Evolutionary conservation across 2,113 vertebrate genomes (phyloP).

Genomic region (Potamarius usumacintae): DNA sequence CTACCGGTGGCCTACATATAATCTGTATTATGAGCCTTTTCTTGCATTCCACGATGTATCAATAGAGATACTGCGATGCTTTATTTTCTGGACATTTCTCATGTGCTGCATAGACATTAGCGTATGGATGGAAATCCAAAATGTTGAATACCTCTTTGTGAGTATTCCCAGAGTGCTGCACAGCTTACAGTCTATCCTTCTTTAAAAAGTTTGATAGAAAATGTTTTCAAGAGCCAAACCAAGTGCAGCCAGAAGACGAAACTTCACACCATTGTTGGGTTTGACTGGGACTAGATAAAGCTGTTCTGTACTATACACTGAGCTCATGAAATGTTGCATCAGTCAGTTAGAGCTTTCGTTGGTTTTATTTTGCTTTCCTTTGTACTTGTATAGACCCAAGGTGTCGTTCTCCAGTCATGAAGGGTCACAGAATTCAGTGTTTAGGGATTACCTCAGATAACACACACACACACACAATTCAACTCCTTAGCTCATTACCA

Average conservation of each 20-base stretch:
- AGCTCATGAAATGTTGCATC: neutral
- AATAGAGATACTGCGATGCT: conserved; percentile 56
- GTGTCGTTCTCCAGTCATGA: neutral
- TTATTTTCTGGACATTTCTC: conserved; percentile 69
- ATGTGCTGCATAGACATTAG: conserved; percentile 36
- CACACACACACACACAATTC: neutral
- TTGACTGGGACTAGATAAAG: conserved; percentile 1
- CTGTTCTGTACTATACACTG: conserved; percentile 16
- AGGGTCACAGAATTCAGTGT: neutral
- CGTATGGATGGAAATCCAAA: conserved; percentile 38
- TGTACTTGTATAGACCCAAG: conserved; percentile 25
- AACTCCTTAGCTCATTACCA: neutral
- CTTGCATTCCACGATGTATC: conserved; percentile 71
- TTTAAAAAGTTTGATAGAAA: neutral
- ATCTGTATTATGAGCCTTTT: conserved; percentile 68
- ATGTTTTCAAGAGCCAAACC: conserved; percentile 14
- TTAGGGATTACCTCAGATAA: conserved; percentile 17
- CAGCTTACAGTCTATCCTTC: neutral
- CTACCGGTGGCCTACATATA: conserved; percentile 79
- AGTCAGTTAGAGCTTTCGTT: neutral
- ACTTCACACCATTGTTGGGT: neutral
- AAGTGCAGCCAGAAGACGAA: conserved; percentile 1
- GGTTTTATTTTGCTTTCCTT: conserved; percentile 22
- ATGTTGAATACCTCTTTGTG: conserved; percentile 37
- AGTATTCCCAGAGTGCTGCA: conserved; percentile 30